Conservation (phyloP, 2,113 vertebrate genomes). For the Rattus norvegicus region DNA sequence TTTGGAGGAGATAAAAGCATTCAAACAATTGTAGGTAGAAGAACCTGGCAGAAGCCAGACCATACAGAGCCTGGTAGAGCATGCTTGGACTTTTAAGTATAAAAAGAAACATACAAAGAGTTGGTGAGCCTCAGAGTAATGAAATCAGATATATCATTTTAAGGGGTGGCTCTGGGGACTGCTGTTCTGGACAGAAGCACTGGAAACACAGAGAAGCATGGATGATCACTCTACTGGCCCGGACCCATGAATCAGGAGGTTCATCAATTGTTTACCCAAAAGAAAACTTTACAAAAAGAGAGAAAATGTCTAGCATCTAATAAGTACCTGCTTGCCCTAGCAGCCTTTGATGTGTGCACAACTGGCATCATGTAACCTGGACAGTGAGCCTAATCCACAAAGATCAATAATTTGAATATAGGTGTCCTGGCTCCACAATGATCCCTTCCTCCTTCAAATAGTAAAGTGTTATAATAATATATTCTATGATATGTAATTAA, state of each 20-base stretch:
- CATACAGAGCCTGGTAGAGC: not conserved
- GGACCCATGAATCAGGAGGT: not conserved
- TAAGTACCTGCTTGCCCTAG: not conserved
- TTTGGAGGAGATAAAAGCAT: not conserved
- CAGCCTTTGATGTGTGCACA: not conserved
- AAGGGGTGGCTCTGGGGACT: not conserved
- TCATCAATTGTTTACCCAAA: not conserved
- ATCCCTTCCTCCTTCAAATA: not conserved
- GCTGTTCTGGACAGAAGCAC: not conserved
- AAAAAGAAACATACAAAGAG: not conserved
- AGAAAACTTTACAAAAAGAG: not conserved
- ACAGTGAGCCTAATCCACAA: not conserved
- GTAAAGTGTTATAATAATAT: not conserved
- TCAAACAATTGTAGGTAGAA: not conserved
- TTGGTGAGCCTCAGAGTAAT: not conserved
- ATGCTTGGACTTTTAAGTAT: not conserved
- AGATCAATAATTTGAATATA: not conserved
- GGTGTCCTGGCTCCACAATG: not conserved
- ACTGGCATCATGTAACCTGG: not conserved
- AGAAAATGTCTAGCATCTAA: not conserved
- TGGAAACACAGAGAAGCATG: not conserved
- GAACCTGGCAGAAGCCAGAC: not conserved
- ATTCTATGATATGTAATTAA: not conserved
- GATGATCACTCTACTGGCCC: not conserved
- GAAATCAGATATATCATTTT: not conserved